Conservation (phyloP, 2,888 invertebrate genomes). For the Zygothrica quintamaculata region DNA sequence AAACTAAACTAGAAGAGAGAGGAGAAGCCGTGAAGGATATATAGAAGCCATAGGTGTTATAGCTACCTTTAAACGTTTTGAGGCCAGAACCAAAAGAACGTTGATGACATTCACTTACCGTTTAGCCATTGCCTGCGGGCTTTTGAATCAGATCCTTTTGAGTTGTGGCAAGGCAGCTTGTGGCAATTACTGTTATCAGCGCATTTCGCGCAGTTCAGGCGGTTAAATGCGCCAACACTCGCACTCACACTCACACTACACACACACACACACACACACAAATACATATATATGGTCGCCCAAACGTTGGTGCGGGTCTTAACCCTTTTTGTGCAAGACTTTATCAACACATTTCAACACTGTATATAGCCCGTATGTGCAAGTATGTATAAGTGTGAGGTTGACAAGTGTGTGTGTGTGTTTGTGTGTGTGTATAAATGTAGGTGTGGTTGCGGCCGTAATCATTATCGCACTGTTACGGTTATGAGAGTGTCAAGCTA, state of each 20-base stretch:
- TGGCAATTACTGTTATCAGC: slow-evolving; percentile 79
- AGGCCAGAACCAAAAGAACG: background rate
- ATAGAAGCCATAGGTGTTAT: slow-evolving; percentile 4
- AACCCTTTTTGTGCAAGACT: slow-evolving; percentile 67
- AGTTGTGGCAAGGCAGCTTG: slow-evolving; percentile 72
- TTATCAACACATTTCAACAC: slow-evolving; percentile 70
- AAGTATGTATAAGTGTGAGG: slow-evolving; percentile 17
- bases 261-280: slow-evolving; percentile 12
- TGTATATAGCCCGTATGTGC: slow-evolving; percentile 61
- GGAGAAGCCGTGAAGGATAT: too few relatives aligned
- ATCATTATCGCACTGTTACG: slow-evolving; percentile 82
- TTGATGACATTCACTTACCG: slow-evolving; percentile 17
- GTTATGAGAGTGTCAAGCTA: slow-evolving; percentile 82
- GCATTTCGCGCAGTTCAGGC: slow-evolving; percentile 79
- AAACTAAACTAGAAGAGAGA: slow-evolving; percentile 33
- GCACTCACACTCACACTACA: slow-evolving; percentile 27
- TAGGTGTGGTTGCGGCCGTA: slow-evolving; percentile 60
- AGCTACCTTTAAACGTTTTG: background rate
- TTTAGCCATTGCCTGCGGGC: slow-evolving; percentile 41
- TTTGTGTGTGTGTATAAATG: slow-evolving; percentile 22
- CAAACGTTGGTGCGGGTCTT: slow-evolving; percentile 57
- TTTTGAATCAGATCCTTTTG: slow-evolving; percentile 47
- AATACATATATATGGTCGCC: slow-evolving; percentile 34
- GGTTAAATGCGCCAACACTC: slow-evolving; percentile 78
- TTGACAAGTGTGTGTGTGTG: slow-evolving; percentile 22